These are phyloP conservation scores for Microctenopoma stevenorrisi DNA, from an alignment of 2,797 vertebrate genomes.

Conservation along the genomic window DNA sequence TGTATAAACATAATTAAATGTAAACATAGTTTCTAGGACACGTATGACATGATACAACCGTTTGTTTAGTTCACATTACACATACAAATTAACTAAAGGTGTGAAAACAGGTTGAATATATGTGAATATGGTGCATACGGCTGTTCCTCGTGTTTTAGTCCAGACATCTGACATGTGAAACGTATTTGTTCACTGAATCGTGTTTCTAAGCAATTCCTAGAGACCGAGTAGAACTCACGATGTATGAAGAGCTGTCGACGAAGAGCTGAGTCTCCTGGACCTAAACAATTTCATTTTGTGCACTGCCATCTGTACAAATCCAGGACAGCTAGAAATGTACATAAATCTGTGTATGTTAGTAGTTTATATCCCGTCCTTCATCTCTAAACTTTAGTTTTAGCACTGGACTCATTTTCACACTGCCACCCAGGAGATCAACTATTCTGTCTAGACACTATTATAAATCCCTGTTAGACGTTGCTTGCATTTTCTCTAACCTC, in stretches of 20 bases:
- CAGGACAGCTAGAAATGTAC: neutral
- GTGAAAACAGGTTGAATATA: too few species aligned
- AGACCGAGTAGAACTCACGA: neutral
- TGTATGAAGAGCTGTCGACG: too few species aligned
- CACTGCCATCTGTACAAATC: neutral
- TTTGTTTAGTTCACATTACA: too few species aligned
- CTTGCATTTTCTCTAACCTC: conserved; percentile 27
- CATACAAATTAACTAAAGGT: too few species aligned
- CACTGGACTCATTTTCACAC: conserved; percentile 11
- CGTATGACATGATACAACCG: too few species aligned
- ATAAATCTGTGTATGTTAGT: neutral
- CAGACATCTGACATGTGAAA: too few species aligned
- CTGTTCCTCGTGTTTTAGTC: too few species aligned
- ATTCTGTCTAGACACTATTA: conserved; percentile 53
- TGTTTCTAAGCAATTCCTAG: too few species aligned
- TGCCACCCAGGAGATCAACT: conserved; percentile 25
- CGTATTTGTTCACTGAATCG: too few species aligned
- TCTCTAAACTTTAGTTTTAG: conserved; percentile 25
- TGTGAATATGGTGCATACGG: too few species aligned
- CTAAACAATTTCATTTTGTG: neutral
- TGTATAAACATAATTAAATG: too few species aligned
- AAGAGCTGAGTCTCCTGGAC: neutral
- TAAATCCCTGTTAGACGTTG: conserved; percentile 45
- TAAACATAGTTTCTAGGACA: too few species aligned
- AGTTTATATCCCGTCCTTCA: neutral